Evolutionary conservation across 2,113 vertebrate species (phyloP).

Genomic region (Camelus dromedarius): DNA sequence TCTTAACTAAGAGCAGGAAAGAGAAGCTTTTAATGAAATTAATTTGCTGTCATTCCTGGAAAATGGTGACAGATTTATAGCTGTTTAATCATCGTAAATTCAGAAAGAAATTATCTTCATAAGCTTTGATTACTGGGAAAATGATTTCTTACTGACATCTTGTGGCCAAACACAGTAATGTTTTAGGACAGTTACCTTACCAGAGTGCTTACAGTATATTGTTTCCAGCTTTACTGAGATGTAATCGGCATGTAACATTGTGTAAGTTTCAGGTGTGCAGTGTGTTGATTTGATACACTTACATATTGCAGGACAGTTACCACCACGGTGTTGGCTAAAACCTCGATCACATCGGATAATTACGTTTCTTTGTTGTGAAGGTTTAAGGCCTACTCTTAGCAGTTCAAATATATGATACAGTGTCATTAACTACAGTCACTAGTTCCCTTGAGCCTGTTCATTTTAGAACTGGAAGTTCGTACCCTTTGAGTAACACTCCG

Average conservation of each 20-base stretch:
- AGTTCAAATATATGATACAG: not conserved
- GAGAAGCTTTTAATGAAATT: not conserved
- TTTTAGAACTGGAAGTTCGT: not conserved
- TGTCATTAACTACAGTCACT: too few relatives aligned
- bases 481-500: not conserved
- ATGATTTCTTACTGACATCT: not conserved
- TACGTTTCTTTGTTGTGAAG: not conserved
- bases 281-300: not conserved
- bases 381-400: not conserved
- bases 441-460: not conserved
- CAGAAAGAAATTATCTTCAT: not conserved
- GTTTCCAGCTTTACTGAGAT: not conserved
- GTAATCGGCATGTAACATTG: fast-evolving
- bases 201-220: not conserved
- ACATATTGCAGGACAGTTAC: not conserved
- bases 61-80: not conserved
- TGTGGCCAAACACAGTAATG: not conserved
- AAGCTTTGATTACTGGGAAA: not conserved
- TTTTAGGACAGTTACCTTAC: not conserved
- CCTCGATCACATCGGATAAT: not conserved
- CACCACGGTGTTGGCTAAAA: fast-evolving
- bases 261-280: not conserved
- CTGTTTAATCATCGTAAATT: not conserved
- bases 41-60: not conserved
- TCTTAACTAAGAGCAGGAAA: not conserved